phyloP scores from a whole-genome alignment of 2,888 invertebrate genomes.

The Cheilosia scutellata region DNA sequence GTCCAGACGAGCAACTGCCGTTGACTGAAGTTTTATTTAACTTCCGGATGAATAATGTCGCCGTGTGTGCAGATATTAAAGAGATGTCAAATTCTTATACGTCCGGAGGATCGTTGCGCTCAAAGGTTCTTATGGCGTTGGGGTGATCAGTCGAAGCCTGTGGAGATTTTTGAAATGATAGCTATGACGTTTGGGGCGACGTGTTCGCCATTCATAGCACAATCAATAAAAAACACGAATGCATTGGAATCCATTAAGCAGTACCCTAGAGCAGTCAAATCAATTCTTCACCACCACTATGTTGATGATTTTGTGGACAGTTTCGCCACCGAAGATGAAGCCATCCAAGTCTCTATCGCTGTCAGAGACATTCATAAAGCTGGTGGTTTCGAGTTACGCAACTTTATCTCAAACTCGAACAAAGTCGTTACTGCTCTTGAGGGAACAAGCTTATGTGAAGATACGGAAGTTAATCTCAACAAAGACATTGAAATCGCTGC shows the following conservation, averaged over 20 bases:
- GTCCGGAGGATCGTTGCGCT: constrained; percentile 32
- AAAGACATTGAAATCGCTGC: neutral
- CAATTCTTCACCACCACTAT: constrained; percentile 41
- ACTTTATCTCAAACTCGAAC: constrained; percentile 38
- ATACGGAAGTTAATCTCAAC: neutral
- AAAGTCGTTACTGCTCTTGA: neutral
- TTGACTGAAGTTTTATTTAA: constrained; percentile 56
- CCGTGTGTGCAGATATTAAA: constrained; percentile 59
- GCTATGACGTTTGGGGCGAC: constrained; percentile 40
- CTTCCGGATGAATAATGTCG: constrained; percentile 56
- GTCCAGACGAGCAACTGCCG: constrained; percentile 59
- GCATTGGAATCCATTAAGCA: constrained; percentile 4
- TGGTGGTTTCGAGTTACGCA: constrained; percentile 49
- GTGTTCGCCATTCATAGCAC: constrained; percentile 31
- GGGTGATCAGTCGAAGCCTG: neutral
- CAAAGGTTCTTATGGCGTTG: constrained; percentile 67
- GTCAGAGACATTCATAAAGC: constrained; percentile 47
- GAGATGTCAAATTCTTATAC: constrained; percentile 68
- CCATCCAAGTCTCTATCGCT: constrained; percentile 16
- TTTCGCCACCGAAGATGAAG: constrained; percentile 26
- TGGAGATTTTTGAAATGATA: constrained; percentile 10
- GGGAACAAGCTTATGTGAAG: neutral
- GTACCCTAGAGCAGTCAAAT: constrained; percentile 23
- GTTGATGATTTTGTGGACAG: constrained; percentile 45
- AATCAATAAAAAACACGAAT: constrained; percentile 33